Evolutionary conservation across 2,888 invertebrate genomes (phyloP).

Genomic region (Leucophenga montana): DNA sequence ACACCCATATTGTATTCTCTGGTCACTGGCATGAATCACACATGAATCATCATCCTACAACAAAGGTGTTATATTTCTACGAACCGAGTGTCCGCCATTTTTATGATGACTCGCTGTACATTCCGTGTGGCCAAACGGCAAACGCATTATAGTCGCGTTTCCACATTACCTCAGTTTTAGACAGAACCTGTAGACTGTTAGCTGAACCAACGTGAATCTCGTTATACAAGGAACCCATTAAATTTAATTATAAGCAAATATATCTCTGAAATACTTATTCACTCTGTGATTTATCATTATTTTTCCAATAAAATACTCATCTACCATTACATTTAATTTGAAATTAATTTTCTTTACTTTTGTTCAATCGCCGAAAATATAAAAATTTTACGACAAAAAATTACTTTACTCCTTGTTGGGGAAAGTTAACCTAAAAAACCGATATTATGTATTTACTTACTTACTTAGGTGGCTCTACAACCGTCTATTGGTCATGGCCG

Average conservation of each 20-base stretch:
- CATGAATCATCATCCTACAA: conserved; percentile 71
- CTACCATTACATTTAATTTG: no score
- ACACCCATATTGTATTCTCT: conserved; percentile 81
- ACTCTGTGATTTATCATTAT: no score
- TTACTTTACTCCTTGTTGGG: no score
- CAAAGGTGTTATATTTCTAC: conserved; percentile 69
- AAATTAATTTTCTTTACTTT: no score
- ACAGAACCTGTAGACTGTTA: conserved; percentile 38
- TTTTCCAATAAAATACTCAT: no score
- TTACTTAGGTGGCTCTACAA: no score
- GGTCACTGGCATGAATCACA: conserved; percentile 79
- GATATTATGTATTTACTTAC: no score
- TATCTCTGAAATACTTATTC: no score
- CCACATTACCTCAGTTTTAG: conserved; percentile 70
- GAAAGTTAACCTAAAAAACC: no score
- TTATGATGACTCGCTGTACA: conserved; percentile 72
- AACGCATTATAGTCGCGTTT: conserved; percentile 60
- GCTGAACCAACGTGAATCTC: conserved; percentile 16
- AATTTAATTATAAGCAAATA: background rate
- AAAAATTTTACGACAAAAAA: no score
- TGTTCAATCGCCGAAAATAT: no score
- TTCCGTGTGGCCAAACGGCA: conserved; percentile 69
- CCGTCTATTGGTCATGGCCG: no score
- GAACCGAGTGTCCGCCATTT: conserved; percentile 65
- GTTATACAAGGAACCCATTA: conserved; percentile 2